Evolutionary conservation across 2,797 vertebrate genomes (phyloP), one percentile per base, ranked within the genome.

Genomic region (Varecia variegata): DNA sequence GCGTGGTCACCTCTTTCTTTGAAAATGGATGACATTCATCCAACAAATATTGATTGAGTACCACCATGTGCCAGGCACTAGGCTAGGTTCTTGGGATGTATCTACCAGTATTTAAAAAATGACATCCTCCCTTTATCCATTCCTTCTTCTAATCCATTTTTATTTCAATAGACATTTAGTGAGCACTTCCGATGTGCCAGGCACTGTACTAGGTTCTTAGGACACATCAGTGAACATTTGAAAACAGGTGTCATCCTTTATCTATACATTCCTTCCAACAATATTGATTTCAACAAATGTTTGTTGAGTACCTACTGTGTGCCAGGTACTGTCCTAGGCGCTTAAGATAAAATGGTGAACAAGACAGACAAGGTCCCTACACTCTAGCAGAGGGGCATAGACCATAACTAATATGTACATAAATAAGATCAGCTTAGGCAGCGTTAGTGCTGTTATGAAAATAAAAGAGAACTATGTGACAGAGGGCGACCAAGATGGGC

Each of bases 31-130:
- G 43, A 0, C 25, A 13, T 21, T 56, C 45, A 58, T 30, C 40
- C 20, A 27, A 7, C 23, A 30, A 2, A 1, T 32, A 15, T 2
- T 7, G 40, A 15, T 7, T 0, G 21, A 83, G 54, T 23, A 5
- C 50, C 35, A 4, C 74, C 67, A 0, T 21, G 60, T 50, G 40
- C 84, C 21, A 13, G 38, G 84, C 52, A 23, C 11, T 2, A 0
- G 12, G 56, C n/a, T 79, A 50, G n/a, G 9, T 56, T 93, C 90
- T 56, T 74, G 70, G 38, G n/a, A 27, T 23, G 30, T 32, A 20
- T 67, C 77, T 11, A 30, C 43, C 77, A 17, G 6, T 23, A 35
- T 47, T 50, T 35, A 40, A 70, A 70, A 40, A 79, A 27, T 40
- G 25, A 13, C 32, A 0, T 43, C 79, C 1, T 60, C 17, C 1